Base-by-base conservation (phyloP, 2,888 invertebrate genomes). In the Xestia rhomboidea region DNA sequence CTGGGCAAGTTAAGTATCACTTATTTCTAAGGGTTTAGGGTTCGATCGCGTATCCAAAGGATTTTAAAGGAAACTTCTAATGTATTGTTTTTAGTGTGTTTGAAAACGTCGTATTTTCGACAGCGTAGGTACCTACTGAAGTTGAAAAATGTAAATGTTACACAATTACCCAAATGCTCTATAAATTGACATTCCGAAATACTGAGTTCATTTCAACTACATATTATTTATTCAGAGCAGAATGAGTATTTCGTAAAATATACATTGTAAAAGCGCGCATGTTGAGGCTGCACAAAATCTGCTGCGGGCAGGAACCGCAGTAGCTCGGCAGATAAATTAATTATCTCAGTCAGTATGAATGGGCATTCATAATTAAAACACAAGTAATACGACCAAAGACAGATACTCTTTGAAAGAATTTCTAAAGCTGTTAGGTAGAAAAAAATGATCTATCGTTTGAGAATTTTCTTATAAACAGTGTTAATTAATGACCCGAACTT, bases 1-100 rank as follows among this genome's bases (percentile, higher is more conserved):
- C 24, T 44, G n/a, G 18, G 62, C 84, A 68, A 67, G 44, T 72
- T 71, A 24, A 64, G 51, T 49, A 18, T 6, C 24, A 24, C 34
- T 54, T 46, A 15, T 15, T 68, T 30, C 8, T 18, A 27, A 54
- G 41, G 5, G 11, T 4, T 63, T 1, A 54, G 41, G 5, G 15
- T 4, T 63, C 8, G 6, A 30, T 15, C 18, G 18, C 18, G 30
- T 21, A 18, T 30, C 15, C 15, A 27, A 57, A 57, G 57, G 15
- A 15, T 27, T 57, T 27, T 57, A 24, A 51, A 51, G 51, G 11
- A 51, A 51, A 24, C 10, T 51, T 24, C 24, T 24, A 51, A 51
- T n/a, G 10, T 51, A 46, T 24, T 8, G 21, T 24, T 51, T 51
- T 51, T 51, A 11, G 5, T 54, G 11, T 15, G 15, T 15, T 57